A percentile compares a stretch with the other conserved stretches of the same genome.
Evolutionary conservation across 2,797 vertebrate genomes (phyloP).

Genomic region (Borostomias antarcticus): DNA sequence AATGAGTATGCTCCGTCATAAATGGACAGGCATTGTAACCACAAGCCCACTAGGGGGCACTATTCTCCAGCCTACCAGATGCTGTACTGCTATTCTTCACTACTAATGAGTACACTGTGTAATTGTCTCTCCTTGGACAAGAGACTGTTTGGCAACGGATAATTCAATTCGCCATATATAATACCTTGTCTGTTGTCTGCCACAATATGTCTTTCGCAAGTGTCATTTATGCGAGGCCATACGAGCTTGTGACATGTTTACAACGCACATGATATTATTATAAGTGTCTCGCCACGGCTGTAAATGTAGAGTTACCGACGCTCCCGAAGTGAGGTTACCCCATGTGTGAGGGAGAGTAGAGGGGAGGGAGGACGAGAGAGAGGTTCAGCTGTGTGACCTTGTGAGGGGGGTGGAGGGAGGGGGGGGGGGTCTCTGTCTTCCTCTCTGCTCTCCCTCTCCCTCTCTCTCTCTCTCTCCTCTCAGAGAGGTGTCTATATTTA

Average conservation of each 20-base stretch:
- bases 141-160: no score
- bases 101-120: no score
- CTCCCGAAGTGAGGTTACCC: no score
- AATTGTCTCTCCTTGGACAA: no score
- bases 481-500: constrained; percentile 71
- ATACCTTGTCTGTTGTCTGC: not conserved
- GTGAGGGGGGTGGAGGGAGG: not conserved
- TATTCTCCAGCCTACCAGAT: not conserved
- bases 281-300: no score
- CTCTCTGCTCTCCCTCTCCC: constrained; percentile 22
- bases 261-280: not conserved
- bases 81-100: no score
- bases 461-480: constrained; percentile 46
- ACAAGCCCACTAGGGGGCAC: constrained; percentile 49
- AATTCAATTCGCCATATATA: no score
- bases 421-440: not conserved
- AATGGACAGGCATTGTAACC: not conserved
- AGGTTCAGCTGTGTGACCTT: constrained; percentile 17
- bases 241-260: not conserved
- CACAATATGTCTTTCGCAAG: not conserved
- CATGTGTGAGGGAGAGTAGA: constrained; percentile 29
- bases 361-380: constrained; percentile 14
- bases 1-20: not conserved
- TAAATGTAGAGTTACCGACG: no score
- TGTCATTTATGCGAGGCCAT: not conserved